A percentile compares a stretch with the other conserved stretches of the same genome.
Evolutionary conservation across 2,888 invertebrate genomes (phyloP).

Genomic region (Brenthis hecate): DNA sequence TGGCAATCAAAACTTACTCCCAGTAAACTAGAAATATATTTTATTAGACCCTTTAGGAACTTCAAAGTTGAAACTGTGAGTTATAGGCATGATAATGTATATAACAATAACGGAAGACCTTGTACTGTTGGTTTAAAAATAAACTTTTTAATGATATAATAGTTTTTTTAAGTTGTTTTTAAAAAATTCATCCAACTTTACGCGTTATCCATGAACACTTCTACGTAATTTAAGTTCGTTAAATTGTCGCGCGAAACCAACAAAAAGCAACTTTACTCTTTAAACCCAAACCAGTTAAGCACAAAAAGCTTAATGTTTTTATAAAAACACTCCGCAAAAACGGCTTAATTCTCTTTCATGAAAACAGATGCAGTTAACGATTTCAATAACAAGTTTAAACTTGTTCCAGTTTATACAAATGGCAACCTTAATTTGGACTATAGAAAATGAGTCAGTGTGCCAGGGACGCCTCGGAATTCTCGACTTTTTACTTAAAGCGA

Average conservation of each 20-base stretch:
- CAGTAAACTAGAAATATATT: not conserved
- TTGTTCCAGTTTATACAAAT: constrained; percentile 25
- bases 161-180: too few species aligned
- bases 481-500: constrained; percentile 40
- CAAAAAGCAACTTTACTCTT: constrained; percentile 10
- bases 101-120: too few species aligned
- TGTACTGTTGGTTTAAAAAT: too few species aligned
- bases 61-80: not conserved
- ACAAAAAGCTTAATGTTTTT: constrained; percentile 17
- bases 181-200: not conserved
- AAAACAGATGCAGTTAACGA: constrained; percentile 27
- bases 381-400: constrained; percentile 28
- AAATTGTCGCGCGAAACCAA: not conserved
- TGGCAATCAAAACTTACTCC: constrained; percentile 18
- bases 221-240: not conserved
- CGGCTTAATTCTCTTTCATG: constrained; percentile 26
- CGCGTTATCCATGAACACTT: constrained; percentile 1
- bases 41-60: not conserved
- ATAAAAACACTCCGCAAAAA: constrained; percentile 17
- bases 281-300: constrained; percentile 13
- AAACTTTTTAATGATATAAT: too few species aligned
- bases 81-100: not conserved
- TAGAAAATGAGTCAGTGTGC: constrained; percentile 60
- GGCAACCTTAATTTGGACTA: constrained; percentile 38
- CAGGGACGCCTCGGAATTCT: constrained; percentile 61